Conservation (phyloP, 2,113 vertebrate genomes). For the Paramisgurnus dabryanus region DNA sequence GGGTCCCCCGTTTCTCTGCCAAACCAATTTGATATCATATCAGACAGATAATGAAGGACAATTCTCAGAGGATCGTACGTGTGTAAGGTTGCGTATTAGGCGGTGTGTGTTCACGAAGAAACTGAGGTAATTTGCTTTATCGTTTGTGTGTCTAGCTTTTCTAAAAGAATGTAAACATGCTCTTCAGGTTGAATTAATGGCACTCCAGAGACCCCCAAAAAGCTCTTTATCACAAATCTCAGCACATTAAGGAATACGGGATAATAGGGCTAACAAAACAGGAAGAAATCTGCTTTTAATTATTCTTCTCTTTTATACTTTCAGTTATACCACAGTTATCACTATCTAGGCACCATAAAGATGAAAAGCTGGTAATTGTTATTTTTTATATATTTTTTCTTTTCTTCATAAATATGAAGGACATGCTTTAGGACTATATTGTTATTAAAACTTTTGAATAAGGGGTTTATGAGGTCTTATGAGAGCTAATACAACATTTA, state of each 20-base stretch:
- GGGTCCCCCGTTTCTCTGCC: background rate
- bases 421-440: too few relatives aligned
- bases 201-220: background rate
- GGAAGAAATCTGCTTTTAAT: background rate
- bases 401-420: too few relatives aligned
- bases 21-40: conserved; percentile 21
- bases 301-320: background rate
- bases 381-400: too few relatives aligned
- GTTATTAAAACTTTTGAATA: too few relatives aligned
- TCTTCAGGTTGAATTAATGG: conserved; percentile 20
- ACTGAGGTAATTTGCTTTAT: background rate
- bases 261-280: background rate
- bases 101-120: background rate
- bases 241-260: background rate
- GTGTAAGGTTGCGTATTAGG: background rate
- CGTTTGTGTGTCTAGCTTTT: background rate
- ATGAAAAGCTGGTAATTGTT: too few relatives aligned
- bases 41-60: conserved; percentile 13
- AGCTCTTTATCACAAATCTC: background rate
- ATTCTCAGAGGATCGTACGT: background rate
- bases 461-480: too few relatives aligned
- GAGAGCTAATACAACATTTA: too few relatives aligned
- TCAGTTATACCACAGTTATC: background rate
- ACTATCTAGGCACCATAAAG: too few relatives aligned
- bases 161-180: conserved; percentile 11